A percentile compares a stretch with the other conserved stretches of the same genome.
Evolutionary conservation across 2,113 vertebrate genomes (phyloP).

Genomic region (Otis tarda): DNA sequence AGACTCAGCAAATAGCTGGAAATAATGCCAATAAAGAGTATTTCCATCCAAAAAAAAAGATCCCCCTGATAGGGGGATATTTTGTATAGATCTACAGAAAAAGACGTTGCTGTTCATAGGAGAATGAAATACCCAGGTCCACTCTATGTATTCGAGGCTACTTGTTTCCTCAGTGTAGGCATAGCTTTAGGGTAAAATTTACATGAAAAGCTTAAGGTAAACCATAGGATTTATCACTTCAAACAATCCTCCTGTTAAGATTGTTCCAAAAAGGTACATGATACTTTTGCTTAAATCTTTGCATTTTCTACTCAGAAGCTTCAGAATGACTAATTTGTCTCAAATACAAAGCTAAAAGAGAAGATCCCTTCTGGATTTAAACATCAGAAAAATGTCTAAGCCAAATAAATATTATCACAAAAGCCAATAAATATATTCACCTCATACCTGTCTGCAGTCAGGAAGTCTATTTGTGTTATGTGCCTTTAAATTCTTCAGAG

Average conservation of each 20-base stretch:
- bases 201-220: background rate
- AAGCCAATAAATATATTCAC: background rate
- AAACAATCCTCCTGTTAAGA: background rate
- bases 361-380: background rate
- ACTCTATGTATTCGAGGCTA: background rate
- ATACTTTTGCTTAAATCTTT: background rate
- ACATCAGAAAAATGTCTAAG: background rate
- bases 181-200: background rate
- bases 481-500: background rate
- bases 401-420: background rate
- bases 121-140: background rate
- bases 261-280: background rate
- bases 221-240: background rate
- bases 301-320: background rate
- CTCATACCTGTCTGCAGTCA: background rate
- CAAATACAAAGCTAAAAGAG: background rate
- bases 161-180: background rate
- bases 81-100: background rate
- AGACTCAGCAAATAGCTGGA: background rate
- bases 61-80: background rate
- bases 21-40: background rate
- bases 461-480: background rate
- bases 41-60: background rate
- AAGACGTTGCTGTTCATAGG: background rate
- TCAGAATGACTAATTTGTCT: background rate